Conservation (phyloP, 1,140 invertebrate genomes). For the Plutomurus gul region DNA sequence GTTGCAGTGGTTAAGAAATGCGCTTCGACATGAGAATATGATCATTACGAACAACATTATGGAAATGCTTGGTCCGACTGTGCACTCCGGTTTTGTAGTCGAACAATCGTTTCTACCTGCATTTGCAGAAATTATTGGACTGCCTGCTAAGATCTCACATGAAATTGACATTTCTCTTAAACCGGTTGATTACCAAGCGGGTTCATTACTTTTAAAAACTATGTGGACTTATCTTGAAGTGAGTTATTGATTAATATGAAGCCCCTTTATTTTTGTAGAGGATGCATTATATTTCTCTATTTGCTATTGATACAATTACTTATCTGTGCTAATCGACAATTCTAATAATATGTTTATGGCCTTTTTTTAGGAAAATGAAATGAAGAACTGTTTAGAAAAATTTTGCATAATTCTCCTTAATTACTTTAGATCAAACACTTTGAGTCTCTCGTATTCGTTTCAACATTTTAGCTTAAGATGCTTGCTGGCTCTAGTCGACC, state of each 20-base stretch:
- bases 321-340: neutral
- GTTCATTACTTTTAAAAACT: conserved; percentile 63
- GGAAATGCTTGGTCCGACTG: conserved; percentile 41
- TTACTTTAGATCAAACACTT: conserved; percentile 66
- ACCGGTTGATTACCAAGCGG: conserved; percentile 43
- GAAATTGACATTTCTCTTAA: neutral
- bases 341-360: neutral
- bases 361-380: conserved; percentile 62
- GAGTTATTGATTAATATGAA: neutral
- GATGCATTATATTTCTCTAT: too few species aligned
- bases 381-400: conserved; percentile 67
- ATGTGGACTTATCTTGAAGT: conserved; percentile 71
- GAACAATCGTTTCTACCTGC: conserved; percentile 48
- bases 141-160: conserved; percentile 38
- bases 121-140: conserved; percentile 40
- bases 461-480: conserved; percentile 63
- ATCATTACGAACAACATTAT: conserved; percentile 44
- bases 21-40: conserved; percentile 58
- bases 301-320: too few species aligned
- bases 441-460: conserved; percentile 64
- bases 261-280: neutral
- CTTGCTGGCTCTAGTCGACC: conserved; percentile 59
- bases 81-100: conserved; percentile 48
- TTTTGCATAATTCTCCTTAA: conserved; percentile 63
- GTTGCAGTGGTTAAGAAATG: conserved; percentile 64